Base-by-base conservation (phyloP, 1,140 invertebrate species). In the Papilio xuthus region DNA sequence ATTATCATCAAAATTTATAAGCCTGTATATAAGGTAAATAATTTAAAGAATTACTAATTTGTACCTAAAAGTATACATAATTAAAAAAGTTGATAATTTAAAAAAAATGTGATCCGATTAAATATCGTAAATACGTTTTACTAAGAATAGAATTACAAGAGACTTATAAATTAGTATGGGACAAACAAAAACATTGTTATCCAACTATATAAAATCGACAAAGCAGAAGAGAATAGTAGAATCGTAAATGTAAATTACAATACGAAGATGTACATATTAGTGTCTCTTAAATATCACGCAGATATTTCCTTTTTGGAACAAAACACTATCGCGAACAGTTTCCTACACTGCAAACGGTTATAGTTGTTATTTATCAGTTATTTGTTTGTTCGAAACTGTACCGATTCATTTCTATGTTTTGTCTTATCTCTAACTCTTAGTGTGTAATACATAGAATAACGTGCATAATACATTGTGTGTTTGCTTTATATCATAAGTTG, bases 1-100 rank as follows among this genome's bases (percentile, higher is more conserved):
- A 76, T 63, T 76, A 63, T 76, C 53, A 76, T 76, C 53, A 76
- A 37, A 76, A 76, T 76, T 76, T 76, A 76, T 76, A 76, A 63
- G 74, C 32, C 50, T 60, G 15, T 44, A 44, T 13, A 44, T 4
- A 44, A 44, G n/a, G n/a, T n/a, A n/a, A n/a, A n/a, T n/a, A n/a
- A n/a, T n/a, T n/a, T n/a, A n/a, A n/a, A n/a, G n/a, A n/a, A n/a
- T n/a, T n/a, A n/a, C n/a, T n/a, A n/a, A n/a, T n/a, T n/a, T n/a
- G n/a, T n/a, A n/a, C n/a, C n/a, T n/a, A n/a, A n/a, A n/a, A n/a
- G n/a, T n/a, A n/a, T n/a, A n/a, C n/a, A n/a, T n/a, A n/a, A n/a
- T n/a, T n/a, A n/a, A n/a, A n/a, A n/a, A n/a, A n/a, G n/a, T n/a
- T n/a, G n/a, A n/a, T n/a, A n/a, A n/a, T n/a, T n/a, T n/a, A n/a